These are phyloP conservation scores for Acanthosepion pharaonis DNA, from an alignment of 2,888 invertebrate genomes.

Conservation along the genomic window DNA sequence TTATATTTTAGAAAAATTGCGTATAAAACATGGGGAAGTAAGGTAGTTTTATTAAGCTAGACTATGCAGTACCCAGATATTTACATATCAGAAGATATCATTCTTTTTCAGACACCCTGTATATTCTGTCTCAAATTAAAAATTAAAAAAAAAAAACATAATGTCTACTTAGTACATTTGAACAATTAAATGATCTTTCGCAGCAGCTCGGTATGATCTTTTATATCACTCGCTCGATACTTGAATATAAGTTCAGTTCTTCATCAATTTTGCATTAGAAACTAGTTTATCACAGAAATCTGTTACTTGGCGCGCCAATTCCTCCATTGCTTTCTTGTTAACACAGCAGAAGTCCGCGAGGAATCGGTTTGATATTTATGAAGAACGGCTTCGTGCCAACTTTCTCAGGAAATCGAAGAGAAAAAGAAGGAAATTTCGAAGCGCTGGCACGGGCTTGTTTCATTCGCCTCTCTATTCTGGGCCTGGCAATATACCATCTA, in stretches of 20 bases:
- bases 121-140: no score
- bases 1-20: no score
- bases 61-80: no score
- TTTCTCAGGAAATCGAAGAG: background rate
- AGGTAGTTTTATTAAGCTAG: no score
- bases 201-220: background rate
- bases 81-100: no score
- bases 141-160: no score
- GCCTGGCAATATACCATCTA: background rate
- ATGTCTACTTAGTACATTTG: no score
- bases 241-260: background rate
- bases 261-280: background rate
- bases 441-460: background rate
- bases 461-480: background rate
- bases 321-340: background rate
- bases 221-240: background rate
- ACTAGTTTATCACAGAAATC: background rate
- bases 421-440: background rate
- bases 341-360: background rate
- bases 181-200: background rate
- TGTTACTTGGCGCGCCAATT: background rate
- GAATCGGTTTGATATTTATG: slow-evolving; percentile 18
- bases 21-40: no score
- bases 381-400: slow-evolving; percentile 7
- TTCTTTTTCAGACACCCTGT: no score